These are phyloP conservation scores for Nerophis lumbriciformis DNA, from an alignment of 2,113 vertebrate species.

Conservation along the genomic window DNA sequence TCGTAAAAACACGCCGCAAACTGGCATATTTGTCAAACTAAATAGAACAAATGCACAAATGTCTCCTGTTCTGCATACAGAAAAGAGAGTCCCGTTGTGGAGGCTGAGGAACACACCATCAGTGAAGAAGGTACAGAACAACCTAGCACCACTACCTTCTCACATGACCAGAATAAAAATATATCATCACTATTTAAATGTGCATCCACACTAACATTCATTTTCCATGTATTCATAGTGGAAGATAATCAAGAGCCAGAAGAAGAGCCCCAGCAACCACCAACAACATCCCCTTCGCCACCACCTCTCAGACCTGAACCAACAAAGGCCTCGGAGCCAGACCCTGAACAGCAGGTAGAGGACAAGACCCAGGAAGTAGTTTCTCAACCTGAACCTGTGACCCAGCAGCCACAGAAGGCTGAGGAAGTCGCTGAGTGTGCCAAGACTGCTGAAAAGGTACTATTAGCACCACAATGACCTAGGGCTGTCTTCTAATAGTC, in stretches of 20 bases:
- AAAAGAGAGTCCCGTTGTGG: background rate
- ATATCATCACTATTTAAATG: too few species aligned
- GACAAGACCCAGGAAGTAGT: constrained; percentile 16
- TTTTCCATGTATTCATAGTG: background rate
- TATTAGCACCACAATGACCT: background rate
- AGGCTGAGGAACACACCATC: background rate
- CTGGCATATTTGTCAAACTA: too few species aligned
- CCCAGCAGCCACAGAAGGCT: constrained; percentile 60
- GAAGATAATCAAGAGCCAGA: constrained; percentile 25
- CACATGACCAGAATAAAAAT: too few species aligned
- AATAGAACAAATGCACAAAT: too few species aligned
- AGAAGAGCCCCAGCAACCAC: constrained; percentile 21
- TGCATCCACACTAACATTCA: background rate
- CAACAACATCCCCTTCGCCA: constrained; percentile 15
- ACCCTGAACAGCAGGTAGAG: constrained; percentile 6
- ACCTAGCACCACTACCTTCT: too few species aligned
- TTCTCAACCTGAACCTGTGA: constrained; percentile 44
- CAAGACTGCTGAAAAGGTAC: constrained; percentile 9
- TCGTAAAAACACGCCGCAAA: too few species aligned
- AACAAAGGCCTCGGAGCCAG: constrained; percentile 13
- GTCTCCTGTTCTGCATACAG: background rate
- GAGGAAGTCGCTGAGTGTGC: constrained; percentile 4
- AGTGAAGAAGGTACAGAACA: constrained; percentile 1
- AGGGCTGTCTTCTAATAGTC: too few species aligned
- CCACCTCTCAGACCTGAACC: constrained; percentile 31